phyloP scores from a whole-genome alignment of 2,888 invertebrate species.

The Dynastes tityus region DNA sequence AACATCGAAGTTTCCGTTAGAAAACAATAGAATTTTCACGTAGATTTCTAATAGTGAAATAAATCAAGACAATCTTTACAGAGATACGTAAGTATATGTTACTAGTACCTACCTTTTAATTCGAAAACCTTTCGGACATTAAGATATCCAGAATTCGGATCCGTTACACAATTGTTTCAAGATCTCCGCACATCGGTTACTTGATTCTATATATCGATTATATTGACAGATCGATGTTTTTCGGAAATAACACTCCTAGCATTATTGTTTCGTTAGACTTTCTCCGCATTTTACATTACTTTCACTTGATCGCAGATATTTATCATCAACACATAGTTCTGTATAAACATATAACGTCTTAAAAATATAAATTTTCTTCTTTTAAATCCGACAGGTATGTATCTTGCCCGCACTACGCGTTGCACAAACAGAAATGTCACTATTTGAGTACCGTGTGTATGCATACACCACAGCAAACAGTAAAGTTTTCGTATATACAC shows the following conservation, averaged over 20 bases:
- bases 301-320: slow-evolving; percentile 12
- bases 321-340: background rate
- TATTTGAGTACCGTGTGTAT: background rate
- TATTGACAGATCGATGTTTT: background rate
- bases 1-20: too few relatives aligned
- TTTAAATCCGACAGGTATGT: background rate
- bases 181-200: slow-evolving; percentile 4
- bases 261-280: slow-evolving; percentile 23
- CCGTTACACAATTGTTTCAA: slow-evolving; percentile 3
- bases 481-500: background rate
- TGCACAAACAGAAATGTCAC: background rate
- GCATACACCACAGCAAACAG: background rate
- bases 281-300: slow-evolving; percentile 32
- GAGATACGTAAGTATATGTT: too few relatives aligned
- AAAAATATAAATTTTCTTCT: background rate
- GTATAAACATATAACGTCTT: background rate
- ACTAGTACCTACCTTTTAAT: too few relatives aligned
- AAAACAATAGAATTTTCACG: too few relatives aligned
- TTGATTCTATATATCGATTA: background rate
- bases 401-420: background rate
- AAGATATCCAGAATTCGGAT: background rate
- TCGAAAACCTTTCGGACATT: too few relatives aligned
- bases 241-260: slow-evolving; percentile 13
- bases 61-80: too few relatives aligned
- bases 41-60: too few relatives aligned